Conservation (phyloP, 2,113 vertebrate species). For the Ceyx margarethae region DNA sequence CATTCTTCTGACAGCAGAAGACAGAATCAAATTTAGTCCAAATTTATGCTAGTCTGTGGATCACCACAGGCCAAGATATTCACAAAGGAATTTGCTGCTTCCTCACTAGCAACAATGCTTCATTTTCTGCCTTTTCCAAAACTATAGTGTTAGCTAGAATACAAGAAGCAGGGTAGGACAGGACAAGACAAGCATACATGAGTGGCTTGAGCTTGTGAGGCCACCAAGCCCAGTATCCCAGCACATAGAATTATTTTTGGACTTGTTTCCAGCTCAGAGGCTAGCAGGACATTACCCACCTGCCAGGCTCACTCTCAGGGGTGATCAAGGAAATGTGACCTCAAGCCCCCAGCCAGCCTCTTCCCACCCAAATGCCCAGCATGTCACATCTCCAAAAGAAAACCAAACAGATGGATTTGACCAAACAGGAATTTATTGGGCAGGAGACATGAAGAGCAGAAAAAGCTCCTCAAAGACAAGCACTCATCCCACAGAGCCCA, state of each 20-base stretch:
- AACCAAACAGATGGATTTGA: background rate
- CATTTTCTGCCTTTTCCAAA: background rate
- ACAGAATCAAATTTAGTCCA: background rate
- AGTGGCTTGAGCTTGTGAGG: background rate
- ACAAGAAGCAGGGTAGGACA: background rate
- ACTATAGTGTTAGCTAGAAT: background rate
- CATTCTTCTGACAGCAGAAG: background rate
- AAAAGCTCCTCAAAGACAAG: background rate
- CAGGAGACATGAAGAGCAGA: background rate
- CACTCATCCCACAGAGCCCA: background rate
- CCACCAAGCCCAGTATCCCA: background rate
- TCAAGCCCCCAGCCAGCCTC: background rate
- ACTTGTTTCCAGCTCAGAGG: background rate
- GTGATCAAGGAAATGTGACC: background rate
- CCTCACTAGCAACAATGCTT: background rate
- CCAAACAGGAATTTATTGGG: background rate
- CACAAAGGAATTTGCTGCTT: background rate
- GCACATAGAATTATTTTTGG: background rate
- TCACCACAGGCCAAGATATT: background rate
- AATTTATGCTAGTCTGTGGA: background rate
- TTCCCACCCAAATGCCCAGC: background rate
- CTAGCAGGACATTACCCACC: background rate
- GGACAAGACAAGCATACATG: background rate
- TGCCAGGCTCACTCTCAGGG: background rate
- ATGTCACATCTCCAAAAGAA: background rate